A percentile compares a stretch with the other conserved stretches of the same genome.
phyloP scores from a whole-genome alignment of 2,888 invertebrate species.

The Agonopterix arenella region DNA sequence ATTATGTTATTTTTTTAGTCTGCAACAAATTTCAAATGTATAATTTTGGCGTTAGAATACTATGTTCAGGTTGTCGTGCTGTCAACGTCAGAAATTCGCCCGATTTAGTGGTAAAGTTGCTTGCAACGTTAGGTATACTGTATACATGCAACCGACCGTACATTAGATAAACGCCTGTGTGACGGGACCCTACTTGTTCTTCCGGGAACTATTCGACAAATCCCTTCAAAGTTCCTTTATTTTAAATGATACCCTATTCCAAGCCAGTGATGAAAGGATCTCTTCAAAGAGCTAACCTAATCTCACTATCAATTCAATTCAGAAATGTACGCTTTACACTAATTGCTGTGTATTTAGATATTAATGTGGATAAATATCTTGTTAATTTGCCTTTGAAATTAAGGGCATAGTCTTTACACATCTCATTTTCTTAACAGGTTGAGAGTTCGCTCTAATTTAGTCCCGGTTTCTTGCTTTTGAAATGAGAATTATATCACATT shows the following conservation, averaged over 20 bases:
- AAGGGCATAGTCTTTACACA: neutral
- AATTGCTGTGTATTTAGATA: constrained; percentile 1
- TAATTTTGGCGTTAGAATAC: too few relatives aligned
- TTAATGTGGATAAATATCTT: neutral
- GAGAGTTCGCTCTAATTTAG: neutral
- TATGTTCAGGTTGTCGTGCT: too few relatives aligned
- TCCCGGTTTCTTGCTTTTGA: too few relatives aligned
- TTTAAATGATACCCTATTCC: constrained; percentile 1
- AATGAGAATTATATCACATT: too few relatives aligned
- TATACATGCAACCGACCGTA: too few relatives aligned
- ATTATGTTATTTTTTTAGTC: too few relatives aligned
- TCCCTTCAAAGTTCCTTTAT: neutral
- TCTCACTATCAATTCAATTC: constrained; percentile 5
- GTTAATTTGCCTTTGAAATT: neutral
- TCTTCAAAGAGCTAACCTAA: neutral
- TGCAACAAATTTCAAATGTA: too few relatives aligned
- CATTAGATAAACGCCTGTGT: too few relatives aligned
- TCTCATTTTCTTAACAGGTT: neutral
- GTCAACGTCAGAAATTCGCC: too few relatives aligned
- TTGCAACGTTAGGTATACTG: too few relatives aligned
- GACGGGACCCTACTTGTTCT: neutral
- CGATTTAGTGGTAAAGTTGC: too few relatives aligned
- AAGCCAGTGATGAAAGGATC: constrained; percentile 1
- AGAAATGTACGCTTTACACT: constrained; percentile 3
- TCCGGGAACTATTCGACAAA: constrained; percentile 1